phyloP scores from a whole-genome alignment of 2,888 invertebrate genomes.

The Lepidocyrtinus sp. region DNA sequence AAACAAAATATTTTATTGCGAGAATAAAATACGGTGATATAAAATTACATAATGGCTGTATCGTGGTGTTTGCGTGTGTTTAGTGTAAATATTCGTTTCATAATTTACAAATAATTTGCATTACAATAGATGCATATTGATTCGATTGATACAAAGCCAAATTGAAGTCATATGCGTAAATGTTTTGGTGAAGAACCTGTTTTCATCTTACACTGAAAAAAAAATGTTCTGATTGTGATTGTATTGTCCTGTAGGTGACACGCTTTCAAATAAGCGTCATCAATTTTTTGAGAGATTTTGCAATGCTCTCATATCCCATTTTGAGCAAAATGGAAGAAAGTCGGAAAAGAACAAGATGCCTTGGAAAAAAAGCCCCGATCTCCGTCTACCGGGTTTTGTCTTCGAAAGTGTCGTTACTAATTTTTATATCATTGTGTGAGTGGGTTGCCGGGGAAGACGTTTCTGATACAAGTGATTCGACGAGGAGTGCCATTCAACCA shows the following conservation, averaged over 20 bases:
- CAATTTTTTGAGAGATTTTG: neutral
- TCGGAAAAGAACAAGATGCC: neutral
- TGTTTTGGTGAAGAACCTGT: neutral
- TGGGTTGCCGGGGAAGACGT: neutral
- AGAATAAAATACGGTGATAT: constrained; percentile 1
- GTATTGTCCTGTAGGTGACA: neutral
- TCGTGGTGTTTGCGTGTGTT: neutral
- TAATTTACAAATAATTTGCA: neutral
- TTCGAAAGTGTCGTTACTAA: neutral
- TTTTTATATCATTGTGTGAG: neutral
- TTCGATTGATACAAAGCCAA: neutral
- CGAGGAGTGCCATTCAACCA: neutral
- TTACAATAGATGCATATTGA: neutral
- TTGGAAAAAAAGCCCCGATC: neutral
- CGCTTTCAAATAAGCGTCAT: neutral
- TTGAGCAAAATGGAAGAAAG: neutral
- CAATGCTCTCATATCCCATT: neutral
- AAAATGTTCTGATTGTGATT: neutral
- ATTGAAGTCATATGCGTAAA: neutral
- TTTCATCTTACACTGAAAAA: neutral
- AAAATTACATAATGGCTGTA: neutral
- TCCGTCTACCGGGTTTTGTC: neutral
- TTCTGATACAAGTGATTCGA: neutral
- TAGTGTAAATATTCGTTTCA: no score
- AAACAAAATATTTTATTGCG: constrained; percentile 12